These are phyloP conservation scores for Scleropages formosus DNA, from an alignment of 2,797 vertebrate genomes.

Conservation along the genomic window DNA sequence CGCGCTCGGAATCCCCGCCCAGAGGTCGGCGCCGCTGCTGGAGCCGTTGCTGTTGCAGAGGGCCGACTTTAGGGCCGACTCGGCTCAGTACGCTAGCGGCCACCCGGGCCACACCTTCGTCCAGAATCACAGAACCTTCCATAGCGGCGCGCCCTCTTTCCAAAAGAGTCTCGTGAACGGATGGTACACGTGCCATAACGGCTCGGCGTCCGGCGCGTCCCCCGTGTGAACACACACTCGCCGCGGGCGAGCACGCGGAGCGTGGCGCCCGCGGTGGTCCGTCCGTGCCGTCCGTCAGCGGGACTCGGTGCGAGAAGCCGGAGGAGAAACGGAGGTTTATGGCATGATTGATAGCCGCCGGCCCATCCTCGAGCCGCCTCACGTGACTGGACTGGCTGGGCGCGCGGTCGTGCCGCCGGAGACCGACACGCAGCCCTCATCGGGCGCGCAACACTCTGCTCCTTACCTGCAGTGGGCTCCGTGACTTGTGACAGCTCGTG, in stretches of 20 bases:
- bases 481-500: slow-evolving; percentile 33
- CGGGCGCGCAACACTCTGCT: slow-evolving; percentile 45
- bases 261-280: too few relatives aligned
- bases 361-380: too few relatives aligned
- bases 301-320: too few relatives aligned
- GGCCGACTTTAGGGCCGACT: slow-evolving; percentile 65
- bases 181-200: slow-evolving; percentile 76
- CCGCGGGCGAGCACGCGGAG: too few relatives aligned
- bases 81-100: slow-evolving; percentile 63
- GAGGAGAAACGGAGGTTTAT: background rate
- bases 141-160: slow-evolving; percentile 60
- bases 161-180: slow-evolving; percentile 74
- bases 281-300: too few relatives aligned
- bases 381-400: slow-evolving; percentile 12
- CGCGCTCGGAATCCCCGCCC: slow-evolving; percentile 68
- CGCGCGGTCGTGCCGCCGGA: slow-evolving; percentile 42
- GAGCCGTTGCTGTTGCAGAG: slow-evolving; percentile 72
- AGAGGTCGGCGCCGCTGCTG: slow-evolving; percentile 70
- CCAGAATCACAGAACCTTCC: slow-evolving; percentile 67
- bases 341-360: too few relatives aligned
- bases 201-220: slow-evolving; percentile 61
- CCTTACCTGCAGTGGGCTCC: slow-evolving; percentile 41
- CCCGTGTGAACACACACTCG: too few relatives aligned
- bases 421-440: too few relatives aligned
- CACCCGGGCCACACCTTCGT: slow-evolving; percentile 64